Evolutionary conservation across 2,797 vertebrate genomes (phyloP).

Genomic region (Bradypodion ventrale): DNA sequence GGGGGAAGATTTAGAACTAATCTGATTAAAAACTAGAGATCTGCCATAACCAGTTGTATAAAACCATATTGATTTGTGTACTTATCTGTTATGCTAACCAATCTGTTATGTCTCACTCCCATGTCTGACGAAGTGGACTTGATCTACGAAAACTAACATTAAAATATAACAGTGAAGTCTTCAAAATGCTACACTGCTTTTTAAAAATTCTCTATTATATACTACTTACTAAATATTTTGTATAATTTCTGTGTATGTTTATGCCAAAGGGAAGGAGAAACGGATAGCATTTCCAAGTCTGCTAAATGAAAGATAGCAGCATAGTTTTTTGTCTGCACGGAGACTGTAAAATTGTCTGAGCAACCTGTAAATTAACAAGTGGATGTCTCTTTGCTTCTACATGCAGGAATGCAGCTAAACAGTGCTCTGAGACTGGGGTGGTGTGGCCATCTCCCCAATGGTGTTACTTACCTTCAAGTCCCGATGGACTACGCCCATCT

Average conservation of each 20-base stretch:
- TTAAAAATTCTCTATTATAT: no score
- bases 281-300: background rate
- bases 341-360: background rate
- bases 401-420: constrained; percentile 64
- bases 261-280: background rate
- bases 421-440: constrained; percentile 40
- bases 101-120: no score
- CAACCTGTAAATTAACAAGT: background rate
- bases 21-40: no score
- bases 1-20: no score
- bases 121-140: no score
- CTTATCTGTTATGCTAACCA: no score
- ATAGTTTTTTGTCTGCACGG: background rate
- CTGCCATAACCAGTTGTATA: no score
- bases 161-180: no score
- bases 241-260: fast-evolving
- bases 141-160: no score
- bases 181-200: no score
- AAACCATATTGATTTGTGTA: no score
- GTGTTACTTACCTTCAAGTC: constrained; percentile 95
- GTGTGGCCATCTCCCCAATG: constrained; percentile 51
- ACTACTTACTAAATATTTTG: fast-evolving
- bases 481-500: constrained; percentile 97
- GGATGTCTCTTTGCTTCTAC: constrained; percentile 20
- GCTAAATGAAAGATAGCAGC: background rate